These are phyloP conservation scores for Thermophis baileyi DNA, from an alignment of 2,113 vertebrate species.

Conservation along the genomic window DNA sequence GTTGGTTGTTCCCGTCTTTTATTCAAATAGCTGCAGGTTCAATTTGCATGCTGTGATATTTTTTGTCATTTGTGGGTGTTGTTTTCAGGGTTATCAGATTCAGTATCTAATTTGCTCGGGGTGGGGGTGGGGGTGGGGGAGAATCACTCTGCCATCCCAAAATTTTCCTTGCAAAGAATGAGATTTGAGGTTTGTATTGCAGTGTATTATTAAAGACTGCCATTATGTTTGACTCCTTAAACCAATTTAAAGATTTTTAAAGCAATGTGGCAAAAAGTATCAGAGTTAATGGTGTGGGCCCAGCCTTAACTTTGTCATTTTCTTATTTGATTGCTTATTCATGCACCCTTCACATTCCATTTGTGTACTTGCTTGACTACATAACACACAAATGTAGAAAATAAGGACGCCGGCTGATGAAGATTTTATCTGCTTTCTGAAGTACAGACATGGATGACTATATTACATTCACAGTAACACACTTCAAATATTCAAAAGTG, in stretches of 20 bases:
- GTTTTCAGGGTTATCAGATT: slow-evolving; percentile 11
- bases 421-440: not conserved
- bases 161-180: slow-evolving; percentile 13
- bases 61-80: slow-evolving; percentile 3
- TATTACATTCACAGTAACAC: not conserved
- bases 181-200: not conserved
- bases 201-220: slow-evolving; percentile 13
- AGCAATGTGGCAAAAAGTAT: not conserved
- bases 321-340: slow-evolving; percentile 4
- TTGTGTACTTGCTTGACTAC: slow-evolving; percentile 15
- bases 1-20: not conserved
- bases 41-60: not conserved
- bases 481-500: not conserved
- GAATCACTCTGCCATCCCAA: slow-evolving; percentile 28
- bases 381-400: slow-evolving; percentile 9
- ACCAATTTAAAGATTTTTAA: not conserved
- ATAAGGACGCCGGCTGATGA: not conserved
- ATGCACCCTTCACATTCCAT: slow-evolving; percentile 8
- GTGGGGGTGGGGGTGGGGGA: no score
- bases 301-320: slow-evolving; percentile 21
- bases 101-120: slow-evolving; percentile 23
- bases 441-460: not conserved
- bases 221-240: not conserved
- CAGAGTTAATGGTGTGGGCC: slow-evolving; percentile 5
- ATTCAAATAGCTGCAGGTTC: slow-evolving; percentile 1